Evolutionary conservation across 2,113 vertebrate species (phyloP).

Genomic region (Patagioenas fasciata): DNA sequence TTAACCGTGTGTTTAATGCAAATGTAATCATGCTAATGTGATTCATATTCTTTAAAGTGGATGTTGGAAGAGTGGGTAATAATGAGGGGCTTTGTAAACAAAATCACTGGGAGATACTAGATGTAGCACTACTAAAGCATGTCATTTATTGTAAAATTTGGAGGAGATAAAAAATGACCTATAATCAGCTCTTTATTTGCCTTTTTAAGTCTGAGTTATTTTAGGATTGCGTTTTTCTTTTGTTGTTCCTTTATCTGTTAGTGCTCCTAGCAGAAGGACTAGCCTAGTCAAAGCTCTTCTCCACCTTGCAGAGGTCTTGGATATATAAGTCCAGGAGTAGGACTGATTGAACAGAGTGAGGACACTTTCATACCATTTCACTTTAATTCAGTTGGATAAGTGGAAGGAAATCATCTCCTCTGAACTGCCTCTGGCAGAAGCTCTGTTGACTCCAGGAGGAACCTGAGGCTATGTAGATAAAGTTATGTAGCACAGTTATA

Average conservation of each 20-base stretch:
- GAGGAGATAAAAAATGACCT: neutral
- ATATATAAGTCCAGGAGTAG: neutral
- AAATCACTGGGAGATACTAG: conserved; percentile 13
- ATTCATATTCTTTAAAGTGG: conserved; percentile 47
- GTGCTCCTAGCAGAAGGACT: neutral
- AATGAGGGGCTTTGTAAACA: conserved; percentile 53
- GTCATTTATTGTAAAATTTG: neutral
- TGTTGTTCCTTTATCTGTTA: conserved; percentile 2
- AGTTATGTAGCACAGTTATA: neutral
- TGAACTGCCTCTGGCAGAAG: neutral
- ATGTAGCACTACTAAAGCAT: neutral
- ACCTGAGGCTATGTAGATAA: neutral
- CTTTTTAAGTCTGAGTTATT: neutral
- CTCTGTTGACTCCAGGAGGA: neutral
- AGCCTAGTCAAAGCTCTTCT: neutral
- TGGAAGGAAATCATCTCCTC: neutral
- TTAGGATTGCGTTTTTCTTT: neutral
- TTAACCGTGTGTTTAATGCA: conserved; percentile 44
- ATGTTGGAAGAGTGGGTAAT: conserved; percentile 1
- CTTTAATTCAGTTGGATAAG: neutral
- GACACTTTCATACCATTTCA: neutral
- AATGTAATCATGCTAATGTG: conserved; percentile 37
- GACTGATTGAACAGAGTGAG: neutral
- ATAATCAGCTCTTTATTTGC: neutral
- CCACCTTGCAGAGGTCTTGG: neutral